A percentile compares a stretch with the other conserved stretches of the same genome.
phyloP scores from a whole-genome alignment of 2,797 vertebrate genomes.

The Pangasius djambal region DNA sequence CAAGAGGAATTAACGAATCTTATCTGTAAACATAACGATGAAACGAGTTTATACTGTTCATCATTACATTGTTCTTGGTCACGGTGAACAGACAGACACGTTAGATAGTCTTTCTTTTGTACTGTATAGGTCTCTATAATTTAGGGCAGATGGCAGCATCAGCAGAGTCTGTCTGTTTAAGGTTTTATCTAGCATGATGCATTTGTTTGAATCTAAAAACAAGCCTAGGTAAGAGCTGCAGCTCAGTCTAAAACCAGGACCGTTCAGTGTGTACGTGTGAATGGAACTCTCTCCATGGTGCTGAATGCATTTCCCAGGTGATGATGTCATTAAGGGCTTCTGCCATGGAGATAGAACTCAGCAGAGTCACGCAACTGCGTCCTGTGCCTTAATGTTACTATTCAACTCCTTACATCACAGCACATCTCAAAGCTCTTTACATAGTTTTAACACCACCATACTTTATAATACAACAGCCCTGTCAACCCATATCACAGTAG shows the following conservation, averaged over 20 bases:
- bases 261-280: slow-evolving; percentile 17
- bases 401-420: background rate
- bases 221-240: background rate
- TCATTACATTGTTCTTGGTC: background rate
- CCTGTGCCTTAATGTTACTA: background rate
- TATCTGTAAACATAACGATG: background rate
- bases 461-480: background rate
- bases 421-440: background rate
- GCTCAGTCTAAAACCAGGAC: background rate
- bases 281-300: slow-evolving; percentile 66
- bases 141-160: background rate
- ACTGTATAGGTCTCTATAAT: background rate
- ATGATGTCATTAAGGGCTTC: slow-evolving; percentile 61
- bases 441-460: background rate
- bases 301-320: slow-evolving; percentile 68
- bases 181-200: background rate
- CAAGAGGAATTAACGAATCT: background rate
- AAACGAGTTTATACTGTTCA: background rate
- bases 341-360: slow-evolving; percentile 41
- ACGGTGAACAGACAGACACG: background rate
- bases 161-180: background rate
- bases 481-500: background rate
- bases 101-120: background rate
- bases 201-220: slow-evolving; percentile 4
- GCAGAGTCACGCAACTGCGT: slow-evolving; percentile 18